These are phyloP conservation scores for Erebia aethiops DNA, from an alignment of 2,888 invertebrate species.

Conservation along the genomic window DNA sequence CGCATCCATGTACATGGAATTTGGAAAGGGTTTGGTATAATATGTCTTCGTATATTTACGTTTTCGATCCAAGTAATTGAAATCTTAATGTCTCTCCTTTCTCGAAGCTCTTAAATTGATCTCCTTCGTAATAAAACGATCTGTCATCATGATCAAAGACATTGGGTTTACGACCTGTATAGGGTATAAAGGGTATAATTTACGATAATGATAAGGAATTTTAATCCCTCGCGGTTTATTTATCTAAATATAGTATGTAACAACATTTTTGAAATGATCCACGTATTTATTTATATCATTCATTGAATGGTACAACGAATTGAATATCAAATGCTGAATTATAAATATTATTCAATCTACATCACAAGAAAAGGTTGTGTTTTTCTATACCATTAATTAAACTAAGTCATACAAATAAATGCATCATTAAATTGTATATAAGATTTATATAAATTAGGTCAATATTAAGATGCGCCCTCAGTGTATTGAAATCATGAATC, in stretches of 20 bases:
- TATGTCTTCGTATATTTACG: not conserved
- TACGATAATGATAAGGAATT: not conserved
- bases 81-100: not conserved
- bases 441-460: not conserved
- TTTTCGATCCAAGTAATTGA: not conserved
- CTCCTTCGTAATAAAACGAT: constrained; percentile 1
- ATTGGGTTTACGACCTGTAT: not conserved
- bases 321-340: too few relatives aligned
- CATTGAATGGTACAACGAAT: too few relatives aligned
- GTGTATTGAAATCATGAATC: not conserved
- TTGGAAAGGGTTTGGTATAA: too few relatives aligned
- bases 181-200: not conserved
- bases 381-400: too few relatives aligned
- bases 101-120: not conserved
- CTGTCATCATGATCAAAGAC: constrained; percentile 7
- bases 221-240: not conserved
- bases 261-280: too few relatives aligned
- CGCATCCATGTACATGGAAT: not conserved
- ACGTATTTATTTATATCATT: too few relatives aligned
- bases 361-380: too few relatives aligned
- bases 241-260: not conserved
- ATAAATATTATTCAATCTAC: too few relatives aligned
- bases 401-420: too few relatives aligned
- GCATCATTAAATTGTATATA: too few relatives aligned
- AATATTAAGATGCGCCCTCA: not conserved